Base-by-base conservation (phyloP, 2,113 vertebrate species). In the Podiceps cristatus region DNA sequence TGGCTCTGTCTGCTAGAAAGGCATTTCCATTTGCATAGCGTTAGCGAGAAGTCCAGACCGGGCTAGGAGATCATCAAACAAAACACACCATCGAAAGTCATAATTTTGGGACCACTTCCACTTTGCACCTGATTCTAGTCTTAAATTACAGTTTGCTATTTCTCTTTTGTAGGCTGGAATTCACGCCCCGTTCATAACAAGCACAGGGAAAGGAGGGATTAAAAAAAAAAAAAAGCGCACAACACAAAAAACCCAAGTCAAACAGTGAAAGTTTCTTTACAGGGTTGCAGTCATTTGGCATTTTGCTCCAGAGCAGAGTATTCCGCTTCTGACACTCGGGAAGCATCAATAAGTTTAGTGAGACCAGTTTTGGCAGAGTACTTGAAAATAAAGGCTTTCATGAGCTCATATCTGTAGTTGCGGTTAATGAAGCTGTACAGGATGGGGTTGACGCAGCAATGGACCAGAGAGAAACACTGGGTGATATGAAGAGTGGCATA, bases 341-440 rank as follows among this genome's bases (percentile, higher is more conserved):
- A 99, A 71, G 98, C 98, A 1, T 99, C 98, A 0, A 99, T 99
- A 74, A 99, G 99, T 95, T 98, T 99, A 53, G 98, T 98, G 80
- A 99, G 99, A 6, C 99, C 99, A 0, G 99, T 99, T 88, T 99
- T 99, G 96, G 99, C 98, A 4, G 99, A 99, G 97, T 99, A 99
- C 96, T 99, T 99, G 97, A 99, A 99, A 93, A 99, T 99, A 93
- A 99, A 99, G 72, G 99, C 99, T 90, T 99, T 99, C 99, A 99
- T 99, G 72, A 99, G 99, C 98, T 99, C 99, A 0, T 99, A 99
- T 90, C 99, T 98, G 96, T 99, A 99, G 97, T 98, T 99, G 83
- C 98, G 98, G 97, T 98, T 98, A 92, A 99, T 98, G 97, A 99
- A 99, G 95, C 98, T 99, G 95, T 99, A 99, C 10, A 99, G 98